Conservation (phyloP, 2,888 invertebrate genomes). For the Hymenopus coronatus region DNA sequence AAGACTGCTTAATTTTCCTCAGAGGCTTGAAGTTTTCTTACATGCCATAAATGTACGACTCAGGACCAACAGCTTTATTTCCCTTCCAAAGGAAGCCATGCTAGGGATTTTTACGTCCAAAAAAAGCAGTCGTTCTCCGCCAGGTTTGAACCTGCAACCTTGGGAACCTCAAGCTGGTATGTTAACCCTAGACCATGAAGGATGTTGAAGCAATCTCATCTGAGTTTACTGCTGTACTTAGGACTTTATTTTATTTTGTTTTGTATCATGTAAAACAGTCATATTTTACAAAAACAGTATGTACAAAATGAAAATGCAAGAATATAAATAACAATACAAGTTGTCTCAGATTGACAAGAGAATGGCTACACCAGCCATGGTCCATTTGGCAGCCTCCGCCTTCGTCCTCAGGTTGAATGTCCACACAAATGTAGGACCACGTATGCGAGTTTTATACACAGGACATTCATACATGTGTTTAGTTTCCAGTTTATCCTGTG, state of each 20-base stretch:
- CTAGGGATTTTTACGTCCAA: no score
- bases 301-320: neutral
- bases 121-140: no score
- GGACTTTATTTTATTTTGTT: neutral
- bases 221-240: no score
- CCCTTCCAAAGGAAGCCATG: no score
- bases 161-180: no score
- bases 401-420: conserved; percentile 90
- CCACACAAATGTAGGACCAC: conserved; percentile 94
- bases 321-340: neutral
- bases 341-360: conserved; percentile 52
- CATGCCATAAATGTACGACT: no score
- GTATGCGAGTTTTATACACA: conserved; percentile 83
- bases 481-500: conserved; percentile 84
- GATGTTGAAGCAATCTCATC: no score
- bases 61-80: no score
- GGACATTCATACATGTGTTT: conserved; percentile 90
- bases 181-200: no score
- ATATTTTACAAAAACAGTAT: neutral
- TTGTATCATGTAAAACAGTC: neutral
- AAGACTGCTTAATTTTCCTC: no score
- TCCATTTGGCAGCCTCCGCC: conserved; percentile 88
- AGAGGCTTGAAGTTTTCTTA: no score
- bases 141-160: no score
- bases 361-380: conserved; percentile 88